phyloP scores from a whole-genome alignment of 2,113 vertebrate genomes.

The Elachura formosa region DNA sequence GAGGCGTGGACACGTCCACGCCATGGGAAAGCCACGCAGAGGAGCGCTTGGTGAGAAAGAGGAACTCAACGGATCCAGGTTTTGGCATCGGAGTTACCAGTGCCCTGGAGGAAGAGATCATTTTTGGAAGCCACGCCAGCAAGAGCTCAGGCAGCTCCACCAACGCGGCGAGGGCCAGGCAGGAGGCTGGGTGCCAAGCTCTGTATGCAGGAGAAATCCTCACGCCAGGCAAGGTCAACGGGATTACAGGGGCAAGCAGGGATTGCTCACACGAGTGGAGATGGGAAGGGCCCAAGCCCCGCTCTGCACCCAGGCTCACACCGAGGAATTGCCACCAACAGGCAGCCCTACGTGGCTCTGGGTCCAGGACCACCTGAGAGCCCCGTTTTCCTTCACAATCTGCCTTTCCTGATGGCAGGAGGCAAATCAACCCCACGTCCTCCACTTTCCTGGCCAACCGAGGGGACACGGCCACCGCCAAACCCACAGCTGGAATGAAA shows the following conservation, averaged over 20 bases:
- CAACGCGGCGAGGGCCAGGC: neutral
- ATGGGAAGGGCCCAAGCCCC: neutral
- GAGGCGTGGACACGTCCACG: fast-evolving
- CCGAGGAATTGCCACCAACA: fast-evolving
- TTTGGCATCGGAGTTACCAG: fast-evolving
- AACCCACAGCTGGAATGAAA: neutral
- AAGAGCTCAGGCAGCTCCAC: neutral
- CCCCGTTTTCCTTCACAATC: neutral
- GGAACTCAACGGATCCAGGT: fast-evolving
- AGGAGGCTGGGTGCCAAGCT: neutral
- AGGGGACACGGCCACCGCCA: fast-evolving
- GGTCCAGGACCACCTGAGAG: neutral
- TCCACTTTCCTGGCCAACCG: fast-evolving
- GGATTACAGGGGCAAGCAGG: neutral
- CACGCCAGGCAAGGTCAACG: neutral
- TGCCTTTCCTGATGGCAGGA: fast-evolving
- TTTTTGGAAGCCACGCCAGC: neutral
- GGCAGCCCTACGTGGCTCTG: fast-evolving
- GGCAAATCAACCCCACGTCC: neutral
- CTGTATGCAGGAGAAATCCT: neutral
- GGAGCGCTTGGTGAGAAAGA: neutral
- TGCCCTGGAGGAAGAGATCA: neutral
- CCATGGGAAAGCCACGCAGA: fast-evolving
- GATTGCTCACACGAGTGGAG: neutral
- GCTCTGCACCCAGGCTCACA: neutral